Percentiles rank a stretch among this genome's conserved stretches.
These are phyloP conservation scores for Drosophila planitibia DNA, from an alignment of 2,888 invertebrate species.

Conservation along the genomic window DNA sequence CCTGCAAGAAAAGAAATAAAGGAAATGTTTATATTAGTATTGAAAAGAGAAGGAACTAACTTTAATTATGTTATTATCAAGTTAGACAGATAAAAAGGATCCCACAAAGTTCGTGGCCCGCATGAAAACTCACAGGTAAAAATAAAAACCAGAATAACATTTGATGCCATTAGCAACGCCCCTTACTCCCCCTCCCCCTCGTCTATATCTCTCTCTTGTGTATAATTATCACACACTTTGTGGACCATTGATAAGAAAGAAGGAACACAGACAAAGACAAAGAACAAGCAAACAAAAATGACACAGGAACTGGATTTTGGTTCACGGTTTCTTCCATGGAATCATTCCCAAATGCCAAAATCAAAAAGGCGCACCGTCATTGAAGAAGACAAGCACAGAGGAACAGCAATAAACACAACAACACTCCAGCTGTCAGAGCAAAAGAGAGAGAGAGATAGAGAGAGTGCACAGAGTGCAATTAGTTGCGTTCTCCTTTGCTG, in stretches of 20 bases:
- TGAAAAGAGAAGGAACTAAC: constrained; percentile 5
- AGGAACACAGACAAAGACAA: constrained; percentile 30
- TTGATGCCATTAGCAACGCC: constrained; percentile 48
- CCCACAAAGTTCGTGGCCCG: constrained; percentile 34
- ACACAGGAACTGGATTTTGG: constrained; percentile 78
- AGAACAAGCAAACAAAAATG: constrained; percentile 44
- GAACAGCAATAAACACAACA: constrained; percentile 44
- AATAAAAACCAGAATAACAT: constrained; percentile 7
- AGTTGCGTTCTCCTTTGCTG: constrained; percentile 33
- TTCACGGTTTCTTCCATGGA: constrained; percentile 60
- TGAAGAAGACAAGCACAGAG: constrained; percentile 48
- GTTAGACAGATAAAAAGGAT: constrained; percentile 17
- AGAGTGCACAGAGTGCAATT: constrained; percentile 23
- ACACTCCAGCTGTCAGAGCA: constrained; percentile 31
- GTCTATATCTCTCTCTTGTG: constrained; percentile 4
- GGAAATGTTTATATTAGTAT: constrained; percentile 23
- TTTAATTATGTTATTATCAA: constrained; percentile 43
- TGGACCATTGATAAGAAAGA: constrained; percentile 51
- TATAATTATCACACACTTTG: constrained; percentile 73
- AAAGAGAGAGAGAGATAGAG: constrained; percentile 3
- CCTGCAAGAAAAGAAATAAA: constrained; percentile 48
- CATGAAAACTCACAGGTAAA: constrained; percentile 38
- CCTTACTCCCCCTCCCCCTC: background rate
- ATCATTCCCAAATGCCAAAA: constrained; percentile 58
- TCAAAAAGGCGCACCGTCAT: constrained; percentile 63